These are phyloP conservation scores for Eupithecia inturbata DNA, from an alignment of 2,888 invertebrate species.

Conservation along the genomic window DNA sequence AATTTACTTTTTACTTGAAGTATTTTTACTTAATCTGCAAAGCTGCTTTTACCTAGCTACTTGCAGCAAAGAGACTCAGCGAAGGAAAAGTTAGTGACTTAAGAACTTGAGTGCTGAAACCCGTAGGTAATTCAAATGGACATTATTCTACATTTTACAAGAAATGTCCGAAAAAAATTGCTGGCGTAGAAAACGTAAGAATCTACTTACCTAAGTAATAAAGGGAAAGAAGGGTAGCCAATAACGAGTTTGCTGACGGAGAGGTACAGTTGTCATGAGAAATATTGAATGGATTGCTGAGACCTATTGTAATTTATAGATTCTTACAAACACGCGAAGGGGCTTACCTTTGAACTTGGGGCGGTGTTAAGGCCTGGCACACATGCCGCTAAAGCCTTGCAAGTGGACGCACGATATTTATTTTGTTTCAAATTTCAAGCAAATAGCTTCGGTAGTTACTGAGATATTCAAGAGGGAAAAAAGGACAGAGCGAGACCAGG, in stretches of 20 bases:
- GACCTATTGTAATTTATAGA: constrained; percentile 5
- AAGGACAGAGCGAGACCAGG: too few relatives aligned
- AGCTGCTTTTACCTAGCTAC: not conserved
- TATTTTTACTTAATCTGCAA: not conserved
- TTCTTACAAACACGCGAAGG: not conserved
- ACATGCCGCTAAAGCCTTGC: not conserved
- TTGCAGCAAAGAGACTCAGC: not conserved
- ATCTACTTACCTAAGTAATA: constrained; percentile 34
- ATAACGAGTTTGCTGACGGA: constrained; percentile 30
- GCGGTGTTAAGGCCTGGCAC: not conserved
- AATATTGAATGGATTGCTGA: constrained; percentile 12
- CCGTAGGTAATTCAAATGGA: constrained; percentile 16
- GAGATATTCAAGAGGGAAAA: too few relatives aligned
- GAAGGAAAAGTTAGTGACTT: constrained; percentile 2
- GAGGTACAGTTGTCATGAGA: constrained; percentile 19
- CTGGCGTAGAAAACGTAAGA: constrained; percentile 21
- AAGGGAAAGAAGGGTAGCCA: constrained; percentile 32
- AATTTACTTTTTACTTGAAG: not conserved
- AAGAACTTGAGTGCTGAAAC: constrained; percentile 7
- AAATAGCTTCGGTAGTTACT: too few relatives aligned
- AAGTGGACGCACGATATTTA: not conserved
- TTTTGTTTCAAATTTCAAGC: too few relatives aligned
- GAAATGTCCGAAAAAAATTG: constrained; percentile 21
- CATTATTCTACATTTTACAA: constrained; percentile 19
- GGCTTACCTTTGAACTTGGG: not conserved